Evolutionary conservation across 1,140 invertebrate genomes (phyloP), one percentile per base, ranked within the genome.

Genomic region (Drosophila orosa): DNA sequence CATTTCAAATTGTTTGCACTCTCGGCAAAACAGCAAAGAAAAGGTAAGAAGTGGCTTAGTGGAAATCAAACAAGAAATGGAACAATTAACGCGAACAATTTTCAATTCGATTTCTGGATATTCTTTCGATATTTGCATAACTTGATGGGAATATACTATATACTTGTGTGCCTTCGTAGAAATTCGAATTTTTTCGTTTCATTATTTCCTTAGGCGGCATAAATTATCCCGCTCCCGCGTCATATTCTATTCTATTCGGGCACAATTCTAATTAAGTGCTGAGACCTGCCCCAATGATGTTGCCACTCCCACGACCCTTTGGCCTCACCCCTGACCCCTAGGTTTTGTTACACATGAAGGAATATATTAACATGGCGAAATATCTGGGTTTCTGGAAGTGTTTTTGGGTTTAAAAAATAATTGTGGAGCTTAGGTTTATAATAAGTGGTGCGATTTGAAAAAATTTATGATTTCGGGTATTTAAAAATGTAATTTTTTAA

Each of bases 261-360:
- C 59, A 65, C 44, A 75, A 68, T 77, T 77, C 48, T 77, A 77
- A 77, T 77, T 77, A 77, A 77, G 74, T 68, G 61, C 74, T 40
- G 56, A 27, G 74, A 77, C 74, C 74, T 77, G 74, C 74, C 74
- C 74, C 73, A 77, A 77, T 77, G 62, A 76, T 68, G 73, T 76
- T 67, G 61, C 45, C 61, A 48, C 72, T 57, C 45, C 61, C 45
- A 33, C 72, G 31, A 59, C 48, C 59, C 59, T 48, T 35, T 25
- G 17, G 31, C 52, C 29, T 54, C 47, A 67, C 40, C 52, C 29
- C 45, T 71, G 42, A 39, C 39, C 42, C 31, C 15, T 40, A 24
- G 45, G 58, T 13, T 35, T 35, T 47, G 45, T 29, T 19, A 39
- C 39, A 68, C 60, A 0, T 19, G 33, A 3, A 54, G 25, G 54